These are phyloP conservation scores for Hypsibius dujardini DNA, from an alignment of 1,140 invertebrate genomes.

Conservation along the genomic window DNA sequence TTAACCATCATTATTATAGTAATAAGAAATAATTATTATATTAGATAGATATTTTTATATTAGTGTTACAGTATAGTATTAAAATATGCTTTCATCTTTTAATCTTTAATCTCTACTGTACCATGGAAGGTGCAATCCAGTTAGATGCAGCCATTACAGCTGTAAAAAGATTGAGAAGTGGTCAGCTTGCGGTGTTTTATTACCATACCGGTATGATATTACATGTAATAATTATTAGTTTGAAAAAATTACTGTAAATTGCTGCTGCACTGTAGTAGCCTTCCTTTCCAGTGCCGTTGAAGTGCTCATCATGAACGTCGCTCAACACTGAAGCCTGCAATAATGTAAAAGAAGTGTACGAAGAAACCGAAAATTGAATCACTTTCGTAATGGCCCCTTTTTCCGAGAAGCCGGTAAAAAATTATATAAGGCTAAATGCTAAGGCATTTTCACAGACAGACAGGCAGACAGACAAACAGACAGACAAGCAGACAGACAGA, in stretches of 20 bases:
- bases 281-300: constrained; percentile 15
- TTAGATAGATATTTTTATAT: background rate
- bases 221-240: background rate
- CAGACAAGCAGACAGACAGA: background rate
- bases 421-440: background rate
- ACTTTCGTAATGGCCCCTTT: too few relatives aligned
- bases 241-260: background rate
- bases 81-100: background rate
- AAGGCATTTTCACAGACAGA: background rate
- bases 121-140: constrained; percentile 72
- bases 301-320: constrained; percentile 13
- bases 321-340: constrained; percentile 2
- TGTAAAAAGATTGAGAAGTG: background rate
- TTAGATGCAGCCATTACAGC: constrained; percentile 54
- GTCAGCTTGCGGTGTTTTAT: background rate
- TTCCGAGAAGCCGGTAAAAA: background rate
- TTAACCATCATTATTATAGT: too few relatives aligned
- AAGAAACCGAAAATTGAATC: too few relatives aligned
- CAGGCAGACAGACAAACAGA: constrained; percentile 7
- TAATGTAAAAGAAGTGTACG: background rate
- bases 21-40: background rate
- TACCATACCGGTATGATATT: background rate
- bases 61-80: background rate
- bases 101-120: background rate
- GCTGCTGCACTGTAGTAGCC: constrained; percentile 13